Base-by-base conservation (phyloP, 2,113 vertebrate species). In the Aptenodytes forsteri region DNA sequence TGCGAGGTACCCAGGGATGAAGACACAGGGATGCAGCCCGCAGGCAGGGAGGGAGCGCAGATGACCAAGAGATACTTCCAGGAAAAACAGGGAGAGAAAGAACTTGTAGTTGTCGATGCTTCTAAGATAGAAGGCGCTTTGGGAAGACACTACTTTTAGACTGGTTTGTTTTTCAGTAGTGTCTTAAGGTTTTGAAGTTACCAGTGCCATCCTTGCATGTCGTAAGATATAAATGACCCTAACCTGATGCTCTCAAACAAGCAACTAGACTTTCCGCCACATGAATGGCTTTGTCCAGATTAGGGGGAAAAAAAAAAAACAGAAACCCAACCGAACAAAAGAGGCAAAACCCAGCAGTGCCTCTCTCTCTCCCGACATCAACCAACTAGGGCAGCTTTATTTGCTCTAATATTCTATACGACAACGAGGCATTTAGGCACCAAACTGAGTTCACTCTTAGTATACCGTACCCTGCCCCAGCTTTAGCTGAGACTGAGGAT, bases 351-450 rank as follows among this genome's bases (percentile, higher is more conserved):
- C 2, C 56, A 70, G 16, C 7, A 54, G 20, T 11, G 6, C 4
- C 10, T 26, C 61, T 26, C 42, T 59, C 47, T 32, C 20, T 38
- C 36, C 42, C 15, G 26, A 20, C 6, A 70, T 7, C 27, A 84
- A 34, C 5, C n/a, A 75, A 17, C 14, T 11, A 79, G 47, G 23
- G 19, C 11, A 85, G 40, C 21, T 75, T 82, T 67, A 80, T 46
- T 82, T 10, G 2, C 14, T 47, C 23, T 26, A 49, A 42, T 46
- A 69, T 19, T 64, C 34, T 9, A 69, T 16, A 5, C 0, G 0
- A 49, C 25, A 40, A 47, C 3, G 6, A 92, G 25, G 34, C 11
- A 34, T 58, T 75, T 17, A 93, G 32, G 26, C 50, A 75, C 29
- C 29, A 76, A 64, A 78, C 3, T 26, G 18, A 59, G 29, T 4